A percentile compares a stretch with the other conserved stretches of the same genome.
These are phyloP conservation scores for Distichodus sexfasciatus DNA, from an alignment of 2,797 vertebrate species.

Conservation along the genomic window DNA sequence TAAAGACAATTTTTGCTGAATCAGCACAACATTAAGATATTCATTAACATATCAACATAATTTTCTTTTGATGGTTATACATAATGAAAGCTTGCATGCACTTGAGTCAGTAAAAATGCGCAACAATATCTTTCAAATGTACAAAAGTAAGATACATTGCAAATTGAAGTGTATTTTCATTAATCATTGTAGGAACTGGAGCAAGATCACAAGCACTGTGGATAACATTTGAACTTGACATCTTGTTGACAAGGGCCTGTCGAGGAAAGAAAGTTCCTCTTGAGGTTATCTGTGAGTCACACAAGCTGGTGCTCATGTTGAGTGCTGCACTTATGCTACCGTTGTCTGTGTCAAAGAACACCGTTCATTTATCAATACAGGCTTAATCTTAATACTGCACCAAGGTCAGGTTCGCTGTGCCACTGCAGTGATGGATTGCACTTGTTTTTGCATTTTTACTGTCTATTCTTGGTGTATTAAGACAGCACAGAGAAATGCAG, in stretches of 20 bases:
- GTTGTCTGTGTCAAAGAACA: constrained; percentile 14
- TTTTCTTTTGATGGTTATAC: neutral
- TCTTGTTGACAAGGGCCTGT: constrained; percentile 17
- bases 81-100: neutral
- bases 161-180: neutral
- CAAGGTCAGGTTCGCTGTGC: constrained; percentile 27
- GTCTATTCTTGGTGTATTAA: constrained; percentile 13
- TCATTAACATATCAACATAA: neutral
- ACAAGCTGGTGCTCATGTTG: neutral
- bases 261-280: constrained; percentile 14
- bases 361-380: constrained; percentile 25
- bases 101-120: neutral
- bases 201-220: neutral
- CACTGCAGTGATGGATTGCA: constrained; percentile 11
- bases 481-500: constrained; percentile 36
- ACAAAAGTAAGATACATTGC: neutral
- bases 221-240: neutral
- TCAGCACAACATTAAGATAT: too few relatives aligned
- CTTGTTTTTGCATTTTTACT: constrained; percentile 21
- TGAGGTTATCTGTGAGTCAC: constrained; percentile 15
- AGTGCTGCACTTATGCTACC: neutral
- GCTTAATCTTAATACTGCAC: constrained; percentile 11
- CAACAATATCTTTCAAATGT: neutral
- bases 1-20: too few relatives aligned
- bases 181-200: neutral